These are phyloP conservation scores for Cyrtonyx montezumae DNA, from an alignment of 2,113 vertebrate species.

Conservation along the genomic window DNA sequence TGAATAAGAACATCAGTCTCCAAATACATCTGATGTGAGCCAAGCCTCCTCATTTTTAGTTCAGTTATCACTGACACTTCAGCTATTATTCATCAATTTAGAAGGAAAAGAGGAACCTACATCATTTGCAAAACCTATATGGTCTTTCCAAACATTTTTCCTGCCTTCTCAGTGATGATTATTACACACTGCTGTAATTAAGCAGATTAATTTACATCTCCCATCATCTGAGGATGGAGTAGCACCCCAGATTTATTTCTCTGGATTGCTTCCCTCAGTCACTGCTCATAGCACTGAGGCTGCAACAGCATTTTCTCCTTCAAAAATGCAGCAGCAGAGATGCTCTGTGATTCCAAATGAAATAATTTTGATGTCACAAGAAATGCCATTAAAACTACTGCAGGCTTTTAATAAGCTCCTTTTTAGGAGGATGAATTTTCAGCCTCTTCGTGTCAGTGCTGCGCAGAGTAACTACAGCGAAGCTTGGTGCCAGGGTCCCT, in stretches of 20 bases:
- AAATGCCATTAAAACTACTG: conserved; percentile 60
- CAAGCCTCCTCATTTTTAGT: not conserved
- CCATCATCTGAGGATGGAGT: not conserved
- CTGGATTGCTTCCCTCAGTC: not conserved
- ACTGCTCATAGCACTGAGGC: not conserved
- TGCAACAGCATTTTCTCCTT: not conserved
- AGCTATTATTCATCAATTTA: not conserved
- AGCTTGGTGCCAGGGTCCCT: not conserved
- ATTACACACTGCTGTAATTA: conserved; percentile 48
- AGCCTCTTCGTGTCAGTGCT: not conserved
- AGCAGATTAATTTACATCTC: conserved; percentile 42
- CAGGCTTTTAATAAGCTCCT: conserved; percentile 59
- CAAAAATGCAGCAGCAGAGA: conserved; percentile 19
- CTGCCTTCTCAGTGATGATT: conserved; percentile 16
- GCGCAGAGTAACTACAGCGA: not conserved
- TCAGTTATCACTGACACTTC: not conserved
- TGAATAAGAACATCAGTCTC: not conserved
- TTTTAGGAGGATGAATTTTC: conserved; percentile 59
- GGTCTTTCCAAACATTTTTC: conserved; percentile 6
- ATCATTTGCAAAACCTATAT: not conserved
- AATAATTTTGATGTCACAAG: conserved; percentile 53
- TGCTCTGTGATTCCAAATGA: conserved; percentile 5
- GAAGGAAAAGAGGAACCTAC: not conserved
- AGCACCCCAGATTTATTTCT: not conserved
- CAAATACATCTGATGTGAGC: not conserved